Evolutionary conservation across 2,113 vertebrate genomes (phyloP), one percentile per base, ranked within the genome.

Genomic region (Solea solea): DNA sequence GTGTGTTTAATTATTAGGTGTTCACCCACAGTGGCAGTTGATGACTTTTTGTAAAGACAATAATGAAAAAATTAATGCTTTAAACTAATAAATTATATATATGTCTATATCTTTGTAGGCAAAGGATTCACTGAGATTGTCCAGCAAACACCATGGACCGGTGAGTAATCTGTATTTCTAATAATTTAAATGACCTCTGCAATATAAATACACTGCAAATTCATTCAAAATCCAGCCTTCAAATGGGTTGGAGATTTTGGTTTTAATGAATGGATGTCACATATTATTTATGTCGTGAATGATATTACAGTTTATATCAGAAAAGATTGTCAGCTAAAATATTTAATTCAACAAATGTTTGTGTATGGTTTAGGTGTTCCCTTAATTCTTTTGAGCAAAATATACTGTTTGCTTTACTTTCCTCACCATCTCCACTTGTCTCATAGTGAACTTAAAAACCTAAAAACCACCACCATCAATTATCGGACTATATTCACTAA

Each of bases 91-190:
- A 10, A 2, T 2, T 45, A 10, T 45, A 45, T 45, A 45, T 45
- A 45, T 45, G 8, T 45, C 3, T 45, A 45, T 45, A 45, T 45
- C 8, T 45, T 10, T 3, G 8, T 45, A 45, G 8, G 34, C 34
- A 34, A 34, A 6, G 34, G 5, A 34, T 34, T 34, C 21, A 6
- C 34, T 4, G 73, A 84, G 12, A 56, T 21, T 55, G 58, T 67
- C 54, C 53, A 72, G 40, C 55, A 40, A 12, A 67, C 67, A 87
- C 9, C 77, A 93, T 94, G 93, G 93, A 94, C 25, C 86, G 78
- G 93, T 94, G 68, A 93, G 93, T 94, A 34, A 4, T 6, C 5
- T 0, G 80, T 57, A 62, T 28, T 68, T 56, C 7, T 27, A 56
- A 0, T 68, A 65, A 0, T 68, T 65, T 67, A 1, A 27, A 1